Base-by-base conservation (phyloP, 2,797 vertebrate species). In the Zenarchopterus dispar region DNA sequence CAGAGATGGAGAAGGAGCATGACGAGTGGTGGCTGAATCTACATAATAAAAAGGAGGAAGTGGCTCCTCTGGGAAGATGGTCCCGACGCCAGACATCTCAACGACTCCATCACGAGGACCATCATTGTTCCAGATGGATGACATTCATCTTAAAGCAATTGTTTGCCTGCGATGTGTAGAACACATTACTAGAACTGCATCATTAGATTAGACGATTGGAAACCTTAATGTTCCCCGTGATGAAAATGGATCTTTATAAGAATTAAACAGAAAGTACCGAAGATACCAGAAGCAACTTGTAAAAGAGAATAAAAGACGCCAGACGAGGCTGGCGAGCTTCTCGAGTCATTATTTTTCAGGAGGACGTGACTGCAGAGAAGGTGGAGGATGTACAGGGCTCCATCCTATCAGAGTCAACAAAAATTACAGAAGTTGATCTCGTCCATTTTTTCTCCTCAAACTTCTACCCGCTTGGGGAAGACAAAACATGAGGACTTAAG, bases 131-230 rank as follows among this genome's bases (percentile, higher is more conserved):
- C 75, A 77, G 69, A 81, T 59, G 78, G 75, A 68, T 68, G 80
- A 50, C 16, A 46, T 58, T 67, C 9, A 24, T 49, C 66, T 71
- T 70, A 62, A 67, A 78, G 78, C 70, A 68, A 76, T 55, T 58
- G 75, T 79, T 82, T 71, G 51, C 71, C 56, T 2, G 46, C 24
- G 17, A 65, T 77, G 57, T 74, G 72, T 24, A 15, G 43, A 73
- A 49, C 70, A 36, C 44, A 46, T 26, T 42, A 18, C 70, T 65
- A 31, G 47, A 82, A 54, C 54, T 36, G 33, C 33, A 28, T 77
- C 79, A 80, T 84, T 82, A 77, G 74, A 81, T 80, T 60, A 67
- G 69, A 60, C 74, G 80, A 84, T 80, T 79, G 75, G 73, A 70
- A 79, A 78, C 56, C 62, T 63, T 78, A 79, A 80, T 81, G 48